phyloP scores from a whole-genome alignment of 2,113 vertebrate genomes.

The Macquaria ambigua region DNA sequence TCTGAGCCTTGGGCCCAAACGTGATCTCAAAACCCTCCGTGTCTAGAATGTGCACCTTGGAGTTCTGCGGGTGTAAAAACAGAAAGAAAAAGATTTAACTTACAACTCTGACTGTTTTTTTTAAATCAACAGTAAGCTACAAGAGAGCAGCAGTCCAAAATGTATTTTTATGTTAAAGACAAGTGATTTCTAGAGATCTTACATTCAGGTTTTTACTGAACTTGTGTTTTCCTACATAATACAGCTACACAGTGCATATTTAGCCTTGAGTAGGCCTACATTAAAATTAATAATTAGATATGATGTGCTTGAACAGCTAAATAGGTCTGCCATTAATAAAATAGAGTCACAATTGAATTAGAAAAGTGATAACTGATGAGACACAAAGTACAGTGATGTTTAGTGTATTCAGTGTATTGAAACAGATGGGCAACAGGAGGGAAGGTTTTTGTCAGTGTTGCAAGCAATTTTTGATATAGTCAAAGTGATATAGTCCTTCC shows the following conservation, averaged over 20 bases:
- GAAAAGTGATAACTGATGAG: background rate
- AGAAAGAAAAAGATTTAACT: background rate
- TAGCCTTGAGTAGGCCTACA: background rate
- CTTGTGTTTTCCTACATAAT: background rate
- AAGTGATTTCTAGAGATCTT: background rate
- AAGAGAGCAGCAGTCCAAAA: background rate
- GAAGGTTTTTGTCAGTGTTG: background rate
- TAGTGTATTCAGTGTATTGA: background rate
- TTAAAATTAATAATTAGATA: background rate
- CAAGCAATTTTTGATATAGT: constrained; percentile 11
- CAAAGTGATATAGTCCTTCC: background rate
- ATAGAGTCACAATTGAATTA: background rate
- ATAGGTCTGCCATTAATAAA: background rate
- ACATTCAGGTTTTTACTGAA: background rate
- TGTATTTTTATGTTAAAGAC: background rate
- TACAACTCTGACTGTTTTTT: background rate
- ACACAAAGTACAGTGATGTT: background rate
- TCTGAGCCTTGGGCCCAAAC: constrained; percentile 95
- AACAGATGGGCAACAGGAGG: background rate
- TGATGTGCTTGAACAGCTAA: background rate
- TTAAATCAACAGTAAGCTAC: background rate
- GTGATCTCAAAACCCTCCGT: constrained; percentile 96
- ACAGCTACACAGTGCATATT: background rate
- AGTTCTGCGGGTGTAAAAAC: constrained; percentile 83
- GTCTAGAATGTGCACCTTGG: constrained; percentile 97